Conservation (phyloP, 2,113 vertebrate genomes). For the Laticauda colubrina region DNA sequence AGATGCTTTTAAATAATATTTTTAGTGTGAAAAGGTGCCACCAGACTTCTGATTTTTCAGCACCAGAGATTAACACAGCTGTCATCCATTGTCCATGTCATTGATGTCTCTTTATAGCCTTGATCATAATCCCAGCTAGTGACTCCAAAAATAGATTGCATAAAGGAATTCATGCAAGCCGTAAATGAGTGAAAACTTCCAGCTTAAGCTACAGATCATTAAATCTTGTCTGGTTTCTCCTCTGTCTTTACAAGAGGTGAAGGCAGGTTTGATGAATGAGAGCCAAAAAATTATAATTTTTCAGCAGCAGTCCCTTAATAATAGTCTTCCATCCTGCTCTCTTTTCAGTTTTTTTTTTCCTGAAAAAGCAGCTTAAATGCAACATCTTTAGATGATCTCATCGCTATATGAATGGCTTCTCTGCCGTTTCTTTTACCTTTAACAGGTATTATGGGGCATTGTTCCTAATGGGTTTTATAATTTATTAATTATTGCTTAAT, state of each 20-base stretch:
- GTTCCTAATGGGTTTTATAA: neutral
- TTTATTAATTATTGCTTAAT: neutral
- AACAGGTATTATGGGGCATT: neutral
- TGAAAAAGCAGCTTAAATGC: neutral
- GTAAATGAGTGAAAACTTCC: neutral
- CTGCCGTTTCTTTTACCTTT: neutral
- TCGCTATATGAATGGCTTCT: neutral
- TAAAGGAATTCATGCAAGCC: neutral
- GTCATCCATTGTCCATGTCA: neutral
- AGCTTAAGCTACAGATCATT: neutral
- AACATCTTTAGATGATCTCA: neutral
- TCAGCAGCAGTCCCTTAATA: neutral
- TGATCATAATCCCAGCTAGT: neutral
- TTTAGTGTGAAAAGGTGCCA: neutral
- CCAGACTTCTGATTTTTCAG: neutral
- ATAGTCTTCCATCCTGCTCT: neutral
- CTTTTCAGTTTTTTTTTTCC: neutral
- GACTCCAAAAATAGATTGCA: neutral
- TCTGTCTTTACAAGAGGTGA: neutral
- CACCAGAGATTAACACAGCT: neutral
- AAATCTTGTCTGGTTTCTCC: neutral
- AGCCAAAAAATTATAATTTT: neutral
- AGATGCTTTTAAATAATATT: neutral
- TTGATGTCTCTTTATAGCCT: neutral
- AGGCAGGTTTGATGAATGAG: neutral